Conservation (phyloP, 2,113 vertebrate species). For the Mustela lutreola region DNA sequence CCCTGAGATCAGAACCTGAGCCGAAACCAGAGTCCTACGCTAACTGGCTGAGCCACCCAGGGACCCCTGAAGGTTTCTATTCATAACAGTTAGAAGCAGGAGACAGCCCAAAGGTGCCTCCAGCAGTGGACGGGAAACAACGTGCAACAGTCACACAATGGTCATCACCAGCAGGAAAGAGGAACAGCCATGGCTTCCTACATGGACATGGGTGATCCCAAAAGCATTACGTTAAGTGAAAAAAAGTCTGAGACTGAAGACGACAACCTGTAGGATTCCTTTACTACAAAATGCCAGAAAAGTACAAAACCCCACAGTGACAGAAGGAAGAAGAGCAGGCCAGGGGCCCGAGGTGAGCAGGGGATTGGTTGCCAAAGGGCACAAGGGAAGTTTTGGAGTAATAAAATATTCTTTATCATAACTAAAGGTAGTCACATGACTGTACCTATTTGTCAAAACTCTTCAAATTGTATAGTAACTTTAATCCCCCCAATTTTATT, state of each 20-base stretch:
- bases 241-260: neutral
- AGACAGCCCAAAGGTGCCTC: neutral
- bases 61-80: neutral
- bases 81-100: neutral
- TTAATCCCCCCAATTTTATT: neutral
- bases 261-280: too few relatives aligned
- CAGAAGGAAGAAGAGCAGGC: neutral
- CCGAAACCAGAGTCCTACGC: fast-evolving
- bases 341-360: too few relatives aligned
- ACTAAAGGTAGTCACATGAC: neutral
- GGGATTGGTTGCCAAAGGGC: neutral
- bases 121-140: neutral
- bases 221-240: neutral
- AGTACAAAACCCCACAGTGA: neutral
- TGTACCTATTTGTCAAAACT: neutral
- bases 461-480: neutral
- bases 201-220: neutral
- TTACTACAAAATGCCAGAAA: neutral
- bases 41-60: neutral
- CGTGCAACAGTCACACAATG: fast-evolving
- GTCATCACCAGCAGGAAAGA: neutral
- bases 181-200: neutral
- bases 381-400: too few relatives aligned
- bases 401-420: neutral
- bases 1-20: neutral